Percentiles rank a stretch among this genome's conserved stretches.
phyloP scores from a whole-genome alignment of 2,113 vertebrate genomes.

The Irena cyanogastra region DNA sequence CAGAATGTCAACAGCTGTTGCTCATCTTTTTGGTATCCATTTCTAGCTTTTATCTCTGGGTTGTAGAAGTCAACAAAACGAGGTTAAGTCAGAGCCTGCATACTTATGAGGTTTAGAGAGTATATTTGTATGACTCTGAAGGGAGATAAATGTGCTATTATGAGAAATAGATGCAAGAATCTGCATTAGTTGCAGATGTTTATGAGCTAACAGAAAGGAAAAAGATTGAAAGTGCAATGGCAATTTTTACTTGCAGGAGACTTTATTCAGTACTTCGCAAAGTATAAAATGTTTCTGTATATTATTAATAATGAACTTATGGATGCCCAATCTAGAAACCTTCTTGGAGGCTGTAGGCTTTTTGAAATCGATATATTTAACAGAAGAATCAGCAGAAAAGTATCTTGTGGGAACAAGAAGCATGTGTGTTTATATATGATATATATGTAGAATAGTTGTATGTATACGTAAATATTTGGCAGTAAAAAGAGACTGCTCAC shows the following conservation, averaged over 20 bases:
- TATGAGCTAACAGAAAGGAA: neutral
- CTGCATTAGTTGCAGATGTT: conserved; percentile 17
- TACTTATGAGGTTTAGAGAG: neutral
- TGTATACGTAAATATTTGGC: neutral
- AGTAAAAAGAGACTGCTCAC: neutral
- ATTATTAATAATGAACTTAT: neutral
- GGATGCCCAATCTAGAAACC: neutral
- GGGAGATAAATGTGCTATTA: conserved; percentile 14
- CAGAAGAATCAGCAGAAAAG: neutral
- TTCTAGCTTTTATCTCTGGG: neutral
- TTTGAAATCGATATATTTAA: neutral
- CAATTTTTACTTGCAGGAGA: neutral
- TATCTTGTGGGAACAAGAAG: neutral
- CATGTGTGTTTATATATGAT: neutral
- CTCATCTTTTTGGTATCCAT: neutral
- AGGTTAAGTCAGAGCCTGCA: neutral
- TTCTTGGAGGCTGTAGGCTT: neutral
- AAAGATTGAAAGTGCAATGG: neutral
- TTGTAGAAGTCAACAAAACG: conserved; percentile 7
- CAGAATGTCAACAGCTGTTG: neutral
- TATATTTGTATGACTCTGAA: conserved; percentile 18
- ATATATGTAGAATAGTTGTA: neutral
- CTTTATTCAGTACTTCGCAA: neutral
- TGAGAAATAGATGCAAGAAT: conserved; percentile 15
- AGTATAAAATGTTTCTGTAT: neutral